Conservation (phyloP, 2,888 invertebrate genomes). For the Nemoura dubitans region DNA sequence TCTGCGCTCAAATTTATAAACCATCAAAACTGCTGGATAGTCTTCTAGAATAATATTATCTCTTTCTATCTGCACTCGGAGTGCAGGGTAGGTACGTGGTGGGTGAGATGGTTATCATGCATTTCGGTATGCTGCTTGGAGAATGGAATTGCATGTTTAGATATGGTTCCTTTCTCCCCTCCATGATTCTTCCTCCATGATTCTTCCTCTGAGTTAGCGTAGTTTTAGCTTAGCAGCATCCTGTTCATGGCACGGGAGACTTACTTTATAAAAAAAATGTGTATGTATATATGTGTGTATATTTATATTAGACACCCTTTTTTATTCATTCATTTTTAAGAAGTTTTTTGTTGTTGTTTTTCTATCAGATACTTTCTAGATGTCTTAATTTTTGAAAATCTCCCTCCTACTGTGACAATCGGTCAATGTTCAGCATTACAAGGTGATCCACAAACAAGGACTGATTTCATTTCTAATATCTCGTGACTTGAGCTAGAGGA, state of each 20-base stretch:
- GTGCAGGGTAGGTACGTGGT: background rate
- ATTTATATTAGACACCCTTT: conserved; percentile 16
- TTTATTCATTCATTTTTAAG: conserved; percentile 36
- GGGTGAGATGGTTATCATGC: no score
- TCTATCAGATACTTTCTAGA: conserved; percentile 38
- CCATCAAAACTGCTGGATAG: background rate
- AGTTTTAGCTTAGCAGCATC: no score
- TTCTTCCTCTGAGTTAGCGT: no score
- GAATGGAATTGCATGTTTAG: no score
- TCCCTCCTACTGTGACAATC: conserved; percentile 38
- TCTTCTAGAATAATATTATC: background rate
- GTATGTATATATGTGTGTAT: no score
- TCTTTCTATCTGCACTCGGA: conserved; percentile 1
- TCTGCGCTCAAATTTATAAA: background rate
- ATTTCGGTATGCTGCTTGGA: no score
- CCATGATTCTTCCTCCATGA: no score
- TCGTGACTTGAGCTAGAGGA: no score
- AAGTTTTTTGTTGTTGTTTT: conserved; percentile 34
- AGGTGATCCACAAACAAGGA: conserved; percentile 17
- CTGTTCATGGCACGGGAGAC: no score
- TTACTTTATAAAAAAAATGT: background rate
- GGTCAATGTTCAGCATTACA: conserved; percentile 23
- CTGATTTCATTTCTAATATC: background rate
- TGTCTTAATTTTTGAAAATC: conserved; percentile 40
- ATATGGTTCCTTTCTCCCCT: no score